Evolutionary conservation across 2,113 vertebrate species (phyloP), one percentile per base, ranked within the genome.

Genomic region (Ptyas mucosa): DNA sequence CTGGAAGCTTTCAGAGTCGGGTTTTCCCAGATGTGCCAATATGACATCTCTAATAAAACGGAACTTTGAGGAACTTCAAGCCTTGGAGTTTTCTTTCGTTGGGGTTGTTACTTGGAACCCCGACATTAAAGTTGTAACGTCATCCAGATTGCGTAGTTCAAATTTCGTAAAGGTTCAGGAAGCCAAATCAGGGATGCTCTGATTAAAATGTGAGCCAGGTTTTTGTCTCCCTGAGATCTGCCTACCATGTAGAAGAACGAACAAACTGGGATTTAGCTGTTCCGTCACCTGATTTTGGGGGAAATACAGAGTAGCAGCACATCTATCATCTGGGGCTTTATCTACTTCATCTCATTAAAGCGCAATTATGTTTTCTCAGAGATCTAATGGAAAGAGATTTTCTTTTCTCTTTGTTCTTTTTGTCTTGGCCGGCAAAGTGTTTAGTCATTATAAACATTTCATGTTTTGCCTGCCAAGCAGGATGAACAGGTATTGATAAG

Each of bases 401-500:
- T 53, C n/a, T 90, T 14, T 46, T 53, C 34, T 86, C 1, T n/a
- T 24, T 92, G 90, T 43, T 92, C 57, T 69, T 1, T 91, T 64
- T 91, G 89, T 24, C 34, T 89, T 43, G 8, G 85, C 61, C 15
- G 53, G 54, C 0, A 4, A 0, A 10, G 0, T 15, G 64, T 24
- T 93, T 95, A 90, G 20, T 93, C 29, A 2, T 92, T 21, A 1
- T 39, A 93, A 90, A 23, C 8, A 18, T 90, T 92, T 86, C 0
- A 3, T 57, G 89, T 92, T 43, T 58, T 95, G 86, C 89, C 87
- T 95, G 46, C 75, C 96, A 53, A 58, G 81, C 88, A 94, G 90
- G 87, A 93, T 85, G 96, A 96, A 92, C 89, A 91, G 61, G 90
- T 94, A 89, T 93, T 93, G 89, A 95, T 51, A 87, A 96, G 61